Conservation (phyloP, 2,888 invertebrate genomes). For the Erebia palarica region DNA sequence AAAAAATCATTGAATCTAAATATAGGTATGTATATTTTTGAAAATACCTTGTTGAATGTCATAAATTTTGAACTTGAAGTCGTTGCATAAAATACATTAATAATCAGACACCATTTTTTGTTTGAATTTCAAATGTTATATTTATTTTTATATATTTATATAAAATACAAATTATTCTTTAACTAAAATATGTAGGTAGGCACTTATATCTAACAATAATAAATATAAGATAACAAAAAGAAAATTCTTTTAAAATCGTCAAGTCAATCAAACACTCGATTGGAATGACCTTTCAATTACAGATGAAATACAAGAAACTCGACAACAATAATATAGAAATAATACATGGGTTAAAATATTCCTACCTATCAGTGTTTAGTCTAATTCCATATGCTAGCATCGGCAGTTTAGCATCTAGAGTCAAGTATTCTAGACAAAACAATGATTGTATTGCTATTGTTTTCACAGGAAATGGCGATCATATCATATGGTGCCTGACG, state of each 20-base stretch:
- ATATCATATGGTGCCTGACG: not conserved
- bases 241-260: too few relatives aligned
- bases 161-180: not conserved
- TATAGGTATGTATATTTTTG: not conserved
- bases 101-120: not conserved
- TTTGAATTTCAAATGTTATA: not conserved
- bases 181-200: not conserved
- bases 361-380: constrained; percentile 1
- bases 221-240: too few relatives aligned
- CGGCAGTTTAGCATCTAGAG: not conserved
- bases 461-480: constrained; percentile 5
- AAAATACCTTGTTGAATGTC: constrained; percentile 2
- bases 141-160: not conserved
- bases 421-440: constrained; percentile 7
- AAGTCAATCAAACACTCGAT: too few relatives aligned
- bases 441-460: not conserved
- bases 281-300: too few relatives aligned
- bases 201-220: too few relatives aligned
- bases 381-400: not conserved
- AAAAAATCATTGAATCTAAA: constrained; percentile 1
- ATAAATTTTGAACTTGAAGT: not conserved
- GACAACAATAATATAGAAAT: too few relatives aligned
- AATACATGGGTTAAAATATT: too few relatives aligned
- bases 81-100: constrained; percentile 1
- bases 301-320: too few relatives aligned